Base-by-base conservation (phyloP, 2,888 invertebrate species). In the Lepidocyrtinus sp. region DNA sequence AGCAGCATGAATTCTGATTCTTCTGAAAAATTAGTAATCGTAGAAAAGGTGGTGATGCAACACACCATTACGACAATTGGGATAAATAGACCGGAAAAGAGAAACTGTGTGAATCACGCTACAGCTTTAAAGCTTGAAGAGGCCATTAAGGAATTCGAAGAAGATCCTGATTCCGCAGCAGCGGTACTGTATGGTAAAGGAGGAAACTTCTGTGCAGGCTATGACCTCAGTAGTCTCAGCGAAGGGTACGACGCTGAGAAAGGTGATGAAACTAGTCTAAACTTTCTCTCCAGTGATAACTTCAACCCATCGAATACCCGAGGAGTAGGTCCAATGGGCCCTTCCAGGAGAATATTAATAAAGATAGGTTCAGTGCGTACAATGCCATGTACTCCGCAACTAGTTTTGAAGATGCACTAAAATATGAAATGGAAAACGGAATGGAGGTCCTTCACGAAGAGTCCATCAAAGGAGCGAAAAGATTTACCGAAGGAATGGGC, bases 201-300 rank as follows among this genome's bases (percentile, higher is more conserved):
- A 19, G 97, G 97, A 0, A 95, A 94, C 75, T 98, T 98, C 89
- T 97, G 96, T 89, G 93, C 97, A 1, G 98, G 98, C 0, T 96
- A 93, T 88, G 97, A 98, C 89, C 90, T 98, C 67, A 90, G 93
- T 67, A 1, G n/a, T n/a, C n/a, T n/a, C n/a, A n/a, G n/a, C n/a
- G n/a, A n/a, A n/a, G n/a, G n/a, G n/a, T 36, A 91, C 98, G 1
- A 36, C 36, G 12, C 36, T 7, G 12, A 5, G 12, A 90, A 73
- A 64, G 73, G 73, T n/a, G 45, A 73, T 22, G 55, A 59, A 70
- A 7, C 19, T 19, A 59, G 21, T 19, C 59, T 59, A 59, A 59
- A 59, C 59, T 19, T 59, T 46, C 9, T 15, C 12, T 12, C 46
- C 46, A 15, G 7, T 59, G 21, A 19, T 15, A 79, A 79, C 24